phyloP scores from a whole-genome alignment of 2,797 vertebrate genomes.

The Danionella dracula region DNA sequence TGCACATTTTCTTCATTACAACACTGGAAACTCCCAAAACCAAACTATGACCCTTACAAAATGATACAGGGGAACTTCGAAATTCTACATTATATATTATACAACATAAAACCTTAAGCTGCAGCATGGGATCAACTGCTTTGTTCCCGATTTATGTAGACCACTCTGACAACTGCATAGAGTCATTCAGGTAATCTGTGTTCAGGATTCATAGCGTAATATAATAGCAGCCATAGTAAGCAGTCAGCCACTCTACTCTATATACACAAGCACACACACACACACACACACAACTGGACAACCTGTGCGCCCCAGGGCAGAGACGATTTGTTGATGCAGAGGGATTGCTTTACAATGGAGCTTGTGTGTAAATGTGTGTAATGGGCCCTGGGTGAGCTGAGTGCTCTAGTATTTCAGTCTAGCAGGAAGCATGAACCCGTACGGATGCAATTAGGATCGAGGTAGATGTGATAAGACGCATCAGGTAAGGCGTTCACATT shows the following conservation, averaged over 20 bases:
- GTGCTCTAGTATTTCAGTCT: conserved; percentile 19
- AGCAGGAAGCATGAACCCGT: neutral
- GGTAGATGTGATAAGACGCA: conserved; percentile 7
- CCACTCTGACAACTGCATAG: neutral
- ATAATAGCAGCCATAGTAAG: neutral
- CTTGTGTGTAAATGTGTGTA: neutral
- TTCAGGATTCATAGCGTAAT: conserved; percentile 10
- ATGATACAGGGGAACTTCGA: too few species aligned
- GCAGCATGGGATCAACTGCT: neutral
- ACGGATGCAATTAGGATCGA: conserved; percentile 1
- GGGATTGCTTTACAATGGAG: conserved; percentile 1
- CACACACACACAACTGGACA: neutral
- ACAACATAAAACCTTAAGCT: neutral
- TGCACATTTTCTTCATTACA: too few species aligned
- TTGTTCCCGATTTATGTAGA: neutral
- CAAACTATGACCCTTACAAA: too few species aligned
- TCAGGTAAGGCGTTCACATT: neutral
- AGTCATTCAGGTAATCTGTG: neutral
- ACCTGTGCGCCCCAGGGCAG: neutral
- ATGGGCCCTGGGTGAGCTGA: conserved; percentile 4
- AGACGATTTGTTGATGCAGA: conserved; percentile 10
- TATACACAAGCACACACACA: neutral
- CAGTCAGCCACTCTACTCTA: neutral
- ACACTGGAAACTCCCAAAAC: too few species aligned
- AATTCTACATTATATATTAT: too few species aligned